Percentiles rank a stretch among this genome's conserved stretches.
Conservation (phyloP, 1,140 invertebrate genomes). For the Listronotus bonariensis region DNA sequence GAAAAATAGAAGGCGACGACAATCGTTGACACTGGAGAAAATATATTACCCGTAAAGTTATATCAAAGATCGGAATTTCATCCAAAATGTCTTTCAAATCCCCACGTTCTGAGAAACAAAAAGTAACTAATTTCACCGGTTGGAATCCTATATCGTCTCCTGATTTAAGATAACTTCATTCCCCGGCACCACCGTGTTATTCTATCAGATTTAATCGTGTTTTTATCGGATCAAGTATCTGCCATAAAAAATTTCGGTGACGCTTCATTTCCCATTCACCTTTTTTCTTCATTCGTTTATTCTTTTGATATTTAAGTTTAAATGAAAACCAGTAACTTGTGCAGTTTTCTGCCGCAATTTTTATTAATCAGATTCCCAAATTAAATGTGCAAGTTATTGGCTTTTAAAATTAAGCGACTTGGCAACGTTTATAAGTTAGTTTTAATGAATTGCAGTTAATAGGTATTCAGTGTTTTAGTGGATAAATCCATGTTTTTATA, state of each 20-base stretch:
- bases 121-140: constrained; percentile 39
- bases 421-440: no score
- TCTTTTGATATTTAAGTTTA: no score
- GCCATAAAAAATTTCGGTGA: constrained; percentile 25
- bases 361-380: no score
- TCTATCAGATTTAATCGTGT: constrained; percentile 34
- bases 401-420: no score
- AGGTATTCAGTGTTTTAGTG: no score
- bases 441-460: no score
- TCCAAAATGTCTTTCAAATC: constrained; percentile 36
- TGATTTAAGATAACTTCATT: constrained; percentile 37
- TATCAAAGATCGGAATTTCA: constrained; percentile 49
- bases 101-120: constrained; percentile 41
- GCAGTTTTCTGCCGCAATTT: no score
- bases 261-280: constrained; percentile 20
- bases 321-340: no score
- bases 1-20: constrained; percentile 41
- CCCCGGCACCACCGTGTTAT: constrained; percentile 22
- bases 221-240: constrained; percentile 32
- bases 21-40: constrained; percentile 43
- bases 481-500: no score
- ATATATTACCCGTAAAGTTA: constrained; percentile 49
- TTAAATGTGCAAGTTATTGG: no score
- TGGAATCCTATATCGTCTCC: constrained; percentile 35
- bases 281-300: no score